A percentile compares a stretch with the other conserved stretches of the same genome.
These are phyloP conservation scores for Bhutanitis thaidina DNA, from an alignment of 2,888 invertebrate genomes.

Conservation along the genomic window DNA sequence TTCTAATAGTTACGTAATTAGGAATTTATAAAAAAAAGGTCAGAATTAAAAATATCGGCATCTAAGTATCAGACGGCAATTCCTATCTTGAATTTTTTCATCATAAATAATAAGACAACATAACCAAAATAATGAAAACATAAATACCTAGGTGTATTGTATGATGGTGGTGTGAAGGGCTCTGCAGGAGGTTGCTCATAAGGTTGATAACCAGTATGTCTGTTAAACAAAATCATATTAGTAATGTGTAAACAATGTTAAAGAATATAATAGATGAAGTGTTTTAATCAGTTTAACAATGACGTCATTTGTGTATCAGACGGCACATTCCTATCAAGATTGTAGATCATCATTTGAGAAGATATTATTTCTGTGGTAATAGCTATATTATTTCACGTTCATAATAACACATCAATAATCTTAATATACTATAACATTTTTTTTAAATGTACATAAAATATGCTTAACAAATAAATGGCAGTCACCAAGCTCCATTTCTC, in stretches of 20 bases:
- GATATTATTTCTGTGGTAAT: background rate
- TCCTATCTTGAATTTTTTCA: constrained; percentile 54
- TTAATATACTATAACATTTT: too few species aligned
- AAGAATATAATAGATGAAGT: background rate
- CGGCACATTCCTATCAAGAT: constrained; percentile 78
- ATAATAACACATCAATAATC: too few species aligned
- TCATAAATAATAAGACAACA: constrained; percentile 22
- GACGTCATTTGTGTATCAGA: constrained; percentile 75
- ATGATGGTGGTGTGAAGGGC: constrained; percentile 58
- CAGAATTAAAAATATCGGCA: constrained; percentile 63
- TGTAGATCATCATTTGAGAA: constrained; percentile 63
- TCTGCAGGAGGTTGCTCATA: constrained; percentile 61
- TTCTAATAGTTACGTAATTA: background rate
- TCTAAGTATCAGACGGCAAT: constrained; percentile 74
- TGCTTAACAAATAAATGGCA: too few species aligned
- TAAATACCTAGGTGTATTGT: constrained; percentile 54
- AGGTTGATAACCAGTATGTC: constrained; percentile 68
- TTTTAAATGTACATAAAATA: too few species aligned
- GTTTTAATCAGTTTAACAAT: constrained; percentile 43
- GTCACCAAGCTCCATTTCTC: too few species aligned
- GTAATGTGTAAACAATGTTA: background rate
- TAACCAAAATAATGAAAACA: background rate
- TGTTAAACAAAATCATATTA: constrained; percentile 25
- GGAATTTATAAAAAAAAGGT: constrained; percentile 22
- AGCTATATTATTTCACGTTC: too few species aligned